Percentiles rank a stretch among this genome's conserved stretches.
phyloP scores from a whole-genome alignment of 2,113 vertebrate species.

The Dasyprocta punctata region DNA sequence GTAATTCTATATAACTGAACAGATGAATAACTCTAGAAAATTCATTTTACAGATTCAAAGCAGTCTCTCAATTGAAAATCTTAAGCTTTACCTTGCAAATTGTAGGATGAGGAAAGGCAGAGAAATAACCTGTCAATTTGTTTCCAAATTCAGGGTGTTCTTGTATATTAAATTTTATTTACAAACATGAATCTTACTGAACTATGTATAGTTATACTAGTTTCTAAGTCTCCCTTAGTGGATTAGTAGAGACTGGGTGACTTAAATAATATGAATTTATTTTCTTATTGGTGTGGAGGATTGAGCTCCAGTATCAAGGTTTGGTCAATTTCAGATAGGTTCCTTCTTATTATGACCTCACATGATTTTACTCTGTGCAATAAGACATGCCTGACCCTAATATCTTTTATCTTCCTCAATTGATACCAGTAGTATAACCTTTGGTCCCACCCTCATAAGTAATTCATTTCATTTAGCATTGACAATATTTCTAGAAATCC shows the following conservation, averaged over 20 bases:
- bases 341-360: neutral
- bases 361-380: neutral
- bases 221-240: neutral
- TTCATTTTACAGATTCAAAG: neutral
- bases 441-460: rapidly evolving
- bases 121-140: neutral
- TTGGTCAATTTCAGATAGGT: too few relatives aligned
- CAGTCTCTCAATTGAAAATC: neutral
- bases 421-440: neutral
- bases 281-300: neutral
- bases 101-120: neutral
- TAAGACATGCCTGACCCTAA: neutral
- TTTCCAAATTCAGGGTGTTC: neutral
- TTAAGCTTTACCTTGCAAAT: neutral
- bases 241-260: neutral
- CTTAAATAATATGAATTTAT: neutral
- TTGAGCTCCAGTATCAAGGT: neutral
- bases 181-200: neutral
- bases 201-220: neutral
- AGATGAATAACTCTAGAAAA: neutral
- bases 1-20: neutral
- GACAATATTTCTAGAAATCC: neutral
- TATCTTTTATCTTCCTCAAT: neutral
- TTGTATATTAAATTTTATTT: neutral
- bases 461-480: neutral